These are phyloP conservation scores for Andrena minutula DNA, from an alignment of 2,888 invertebrate genomes.

Conservation along the genomic window DNA sequence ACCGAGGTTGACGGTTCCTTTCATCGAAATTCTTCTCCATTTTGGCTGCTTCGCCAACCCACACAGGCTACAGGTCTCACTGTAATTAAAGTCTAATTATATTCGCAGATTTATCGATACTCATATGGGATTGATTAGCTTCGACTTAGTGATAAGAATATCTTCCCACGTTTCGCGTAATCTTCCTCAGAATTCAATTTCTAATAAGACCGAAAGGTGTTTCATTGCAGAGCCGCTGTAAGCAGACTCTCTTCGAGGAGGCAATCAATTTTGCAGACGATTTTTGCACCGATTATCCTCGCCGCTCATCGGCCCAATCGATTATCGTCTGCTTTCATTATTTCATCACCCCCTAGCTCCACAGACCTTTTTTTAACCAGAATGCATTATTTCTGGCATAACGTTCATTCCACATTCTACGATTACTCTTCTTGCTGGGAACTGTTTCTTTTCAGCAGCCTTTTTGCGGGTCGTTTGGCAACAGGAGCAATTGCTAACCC, in stretches of 20 bases:
- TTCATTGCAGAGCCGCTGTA: not conserved
- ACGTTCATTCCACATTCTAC: not conserved
- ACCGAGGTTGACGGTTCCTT: slow-evolving; percentile 43
- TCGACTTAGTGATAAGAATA: no score
- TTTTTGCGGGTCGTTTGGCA: not conserved
- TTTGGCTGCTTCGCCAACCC: no score
- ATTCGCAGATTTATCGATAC: no score
- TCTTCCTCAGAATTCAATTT: not conserved
- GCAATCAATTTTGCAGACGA: not conserved
- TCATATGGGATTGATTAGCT: no score
- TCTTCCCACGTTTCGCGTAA: no score
- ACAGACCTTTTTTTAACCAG: not conserved
- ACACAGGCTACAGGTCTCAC: no score
- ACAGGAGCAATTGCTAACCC: not conserved
- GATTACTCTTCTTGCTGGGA: not conserved
- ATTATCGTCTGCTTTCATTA: slow-evolving; percentile 6
- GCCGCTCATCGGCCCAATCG: not conserved
- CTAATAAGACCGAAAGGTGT: not conserved
- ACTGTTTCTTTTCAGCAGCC: not conserved
- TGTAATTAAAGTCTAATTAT: no score
- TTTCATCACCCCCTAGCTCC: not conserved
- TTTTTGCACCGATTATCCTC: not conserved
- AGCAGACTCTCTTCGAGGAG: not conserved
- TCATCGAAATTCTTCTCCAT: slow-evolving; percentile 1
- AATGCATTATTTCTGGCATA: not conserved